These are phyloP conservation scores for Margarornis squamiger DNA, from an alignment of 2,797 vertebrate genomes.

Conservation along the genomic window DNA sequence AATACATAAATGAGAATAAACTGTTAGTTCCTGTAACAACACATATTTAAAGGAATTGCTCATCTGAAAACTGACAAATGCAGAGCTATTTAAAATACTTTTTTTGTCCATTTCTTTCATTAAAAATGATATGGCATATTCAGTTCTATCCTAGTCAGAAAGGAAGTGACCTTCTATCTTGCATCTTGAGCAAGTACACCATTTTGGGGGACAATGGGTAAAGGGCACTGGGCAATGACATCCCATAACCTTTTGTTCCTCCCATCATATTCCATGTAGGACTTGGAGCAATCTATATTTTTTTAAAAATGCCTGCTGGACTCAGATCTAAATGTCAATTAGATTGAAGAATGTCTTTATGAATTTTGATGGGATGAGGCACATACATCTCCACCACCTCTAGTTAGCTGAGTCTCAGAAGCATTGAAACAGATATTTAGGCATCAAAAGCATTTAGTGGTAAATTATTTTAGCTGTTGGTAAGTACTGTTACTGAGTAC, in stretches of 20 bases:
- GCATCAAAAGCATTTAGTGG: background rate
- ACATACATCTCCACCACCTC: background rate
- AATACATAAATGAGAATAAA: background rate
- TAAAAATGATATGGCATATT: background rate
- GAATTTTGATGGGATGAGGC: background rate
- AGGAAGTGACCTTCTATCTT: background rate
- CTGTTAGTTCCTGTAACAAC: background rate
- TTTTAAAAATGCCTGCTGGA: background rate
- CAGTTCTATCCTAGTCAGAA: background rate
- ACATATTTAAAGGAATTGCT: background rate
- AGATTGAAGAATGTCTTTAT: background rate
- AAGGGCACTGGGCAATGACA: background rate
- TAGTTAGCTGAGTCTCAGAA: background rate
- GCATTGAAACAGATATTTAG: background rate
- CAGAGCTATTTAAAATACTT: background rate
- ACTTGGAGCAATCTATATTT: background rate
- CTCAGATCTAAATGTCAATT: background rate
- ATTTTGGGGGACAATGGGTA: background rate
- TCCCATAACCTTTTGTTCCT: background rate
- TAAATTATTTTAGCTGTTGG: background rate
- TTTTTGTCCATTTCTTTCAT: background rate
- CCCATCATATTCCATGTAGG: background rate
- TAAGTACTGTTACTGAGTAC: background rate
- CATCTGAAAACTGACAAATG: background rate
- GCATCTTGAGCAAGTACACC: background rate